Evolutionary conservation across 2,113 vertebrate species (phyloP).

Genomic region (Thunnus maccoyii): DNA sequence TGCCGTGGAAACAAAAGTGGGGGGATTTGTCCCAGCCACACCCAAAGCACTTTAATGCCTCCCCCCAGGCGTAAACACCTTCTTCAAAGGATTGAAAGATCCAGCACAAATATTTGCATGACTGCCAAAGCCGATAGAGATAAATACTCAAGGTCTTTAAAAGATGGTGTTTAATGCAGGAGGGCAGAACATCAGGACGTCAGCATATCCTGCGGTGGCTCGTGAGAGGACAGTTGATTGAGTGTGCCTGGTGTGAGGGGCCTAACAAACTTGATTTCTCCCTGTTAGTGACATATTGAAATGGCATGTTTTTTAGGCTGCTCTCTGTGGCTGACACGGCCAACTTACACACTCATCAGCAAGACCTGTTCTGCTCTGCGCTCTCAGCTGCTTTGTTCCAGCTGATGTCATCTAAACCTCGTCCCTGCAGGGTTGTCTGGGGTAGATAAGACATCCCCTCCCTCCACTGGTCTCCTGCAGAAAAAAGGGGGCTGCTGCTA

Average conservation of each 20-base stretch:
- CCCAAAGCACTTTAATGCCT: slow-evolving; percentile 36
- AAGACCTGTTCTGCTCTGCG: slow-evolving; percentile 82
- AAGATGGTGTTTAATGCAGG: slow-evolving; percentile 36
- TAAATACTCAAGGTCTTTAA: slow-evolving; percentile 42
- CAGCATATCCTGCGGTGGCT: slow-evolving; percentile 36
- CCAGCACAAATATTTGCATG: slow-evolving; percentile 59
- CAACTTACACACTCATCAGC: slow-evolving; percentile 80
- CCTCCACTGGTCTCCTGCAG: slow-evolving; percentile 64
- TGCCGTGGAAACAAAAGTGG: neutral
- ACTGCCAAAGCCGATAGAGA: slow-evolving; percentile 35
- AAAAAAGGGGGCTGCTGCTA: slow-evolving; percentile 80
- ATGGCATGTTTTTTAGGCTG: slow-evolving; percentile 44
- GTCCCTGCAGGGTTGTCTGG: slow-evolving; percentile 85
- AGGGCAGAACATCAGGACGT: slow-evolving; percentile 3
- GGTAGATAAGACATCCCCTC: slow-evolving; percentile 81
- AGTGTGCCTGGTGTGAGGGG: slow-evolving; percentile 44
- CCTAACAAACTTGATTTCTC: slow-evolving; percentile 66
- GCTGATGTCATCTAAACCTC: slow-evolving; percentile 89
- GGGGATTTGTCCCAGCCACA: slow-evolving; percentile 28
- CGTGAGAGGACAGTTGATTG: slow-evolving; percentile 44
- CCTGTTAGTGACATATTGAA: slow-evolving; percentile 71
- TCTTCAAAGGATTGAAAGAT: slow-evolving; percentile 34
- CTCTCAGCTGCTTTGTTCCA: slow-evolving; percentile 90
- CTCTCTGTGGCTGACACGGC: slow-evolving; percentile 83
- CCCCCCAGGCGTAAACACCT: slow-evolving; percentile 34